A percentile compares a stretch with the other conserved stretches of the same genome.
These are phyloP conservation scores for Cyrtorhinus lividipennis DNA, from an alignment of 1,140 invertebrate genomes.

Conservation along the genomic window DNA sequence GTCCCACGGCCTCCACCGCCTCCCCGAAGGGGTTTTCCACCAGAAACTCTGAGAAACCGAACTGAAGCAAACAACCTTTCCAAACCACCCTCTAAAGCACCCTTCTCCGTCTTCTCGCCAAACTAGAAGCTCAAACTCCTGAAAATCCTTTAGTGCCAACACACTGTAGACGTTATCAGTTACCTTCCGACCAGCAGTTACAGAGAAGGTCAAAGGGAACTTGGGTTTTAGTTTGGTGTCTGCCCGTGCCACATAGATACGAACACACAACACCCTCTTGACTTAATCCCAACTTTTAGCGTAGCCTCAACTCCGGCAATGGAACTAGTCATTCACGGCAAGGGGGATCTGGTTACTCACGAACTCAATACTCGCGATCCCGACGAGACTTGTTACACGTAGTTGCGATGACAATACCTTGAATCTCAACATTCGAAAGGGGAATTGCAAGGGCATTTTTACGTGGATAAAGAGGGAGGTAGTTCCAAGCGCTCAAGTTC, in stretches of 20 bases:
- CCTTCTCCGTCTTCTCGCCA: neutral
- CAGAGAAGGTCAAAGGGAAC: neutral
- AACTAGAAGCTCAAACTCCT: neutral
- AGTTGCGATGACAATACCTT: no score
- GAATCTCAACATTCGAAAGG: no score
- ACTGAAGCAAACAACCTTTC: neutral
- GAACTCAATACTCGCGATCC: no score
- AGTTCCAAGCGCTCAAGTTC: no score
- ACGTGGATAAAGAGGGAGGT: no score
- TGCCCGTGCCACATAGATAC: neutral
- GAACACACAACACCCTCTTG: no score
- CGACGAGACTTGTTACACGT: no score
- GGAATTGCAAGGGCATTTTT: no score
- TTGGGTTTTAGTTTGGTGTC: conserved; percentile 2
- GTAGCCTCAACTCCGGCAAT: no score
- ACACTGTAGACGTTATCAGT: neutral
- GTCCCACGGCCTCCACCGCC: neutral
- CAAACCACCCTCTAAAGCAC: neutral
- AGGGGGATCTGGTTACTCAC: no score
- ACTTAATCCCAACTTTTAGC: no score
- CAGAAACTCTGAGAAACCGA: neutral
- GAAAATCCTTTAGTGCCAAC: neutral
- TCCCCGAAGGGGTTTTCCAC: neutral
- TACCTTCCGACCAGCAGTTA: neutral
- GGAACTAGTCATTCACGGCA: no score